phyloP scores from a whole-genome alignment of 2,797 vertebrate species.

The Coilia nasus region DNA sequence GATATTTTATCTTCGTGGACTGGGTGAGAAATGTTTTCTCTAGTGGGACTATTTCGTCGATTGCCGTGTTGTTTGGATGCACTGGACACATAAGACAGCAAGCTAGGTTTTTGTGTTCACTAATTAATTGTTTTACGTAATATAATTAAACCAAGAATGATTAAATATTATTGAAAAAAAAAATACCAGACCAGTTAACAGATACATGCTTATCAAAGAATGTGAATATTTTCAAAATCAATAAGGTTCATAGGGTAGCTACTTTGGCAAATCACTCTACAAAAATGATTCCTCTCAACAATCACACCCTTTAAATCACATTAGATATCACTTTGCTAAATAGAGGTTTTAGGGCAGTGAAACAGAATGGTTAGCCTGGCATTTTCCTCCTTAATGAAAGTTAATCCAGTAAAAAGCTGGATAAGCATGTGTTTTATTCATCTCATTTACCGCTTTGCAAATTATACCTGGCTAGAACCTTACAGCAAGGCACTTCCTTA shows the following conservation, averaged over 20 bases:
- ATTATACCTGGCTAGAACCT: neutral
- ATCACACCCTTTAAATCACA: neutral
- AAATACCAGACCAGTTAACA: neutral
- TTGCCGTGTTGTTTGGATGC: neutral
- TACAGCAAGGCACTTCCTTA: neutral
- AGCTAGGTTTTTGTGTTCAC: neutral
- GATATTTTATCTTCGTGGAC: conserved; percentile 23
- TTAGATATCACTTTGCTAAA: neutral
- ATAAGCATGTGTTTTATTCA: neutral
- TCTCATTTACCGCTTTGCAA: neutral
- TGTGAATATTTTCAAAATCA: neutral
- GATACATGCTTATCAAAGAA: neutral
- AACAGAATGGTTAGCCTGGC: neutral
- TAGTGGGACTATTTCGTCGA: neutral
- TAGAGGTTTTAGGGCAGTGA: neutral
- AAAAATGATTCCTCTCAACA: neutral
- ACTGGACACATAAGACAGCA: neutral
- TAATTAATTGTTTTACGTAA: neutral
- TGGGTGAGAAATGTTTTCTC: conserved; percentile 16
- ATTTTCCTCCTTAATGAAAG: neutral
- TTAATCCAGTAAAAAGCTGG: conserved; percentile 1
- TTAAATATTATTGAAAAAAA: neutral
- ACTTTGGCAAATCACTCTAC: neutral
- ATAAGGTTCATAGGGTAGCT: neutral
- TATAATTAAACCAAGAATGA: neutral